phyloP scores from a whole-genome alignment of 2,797 vertebrate species.

The Moxostoma hubbsi region DNA sequence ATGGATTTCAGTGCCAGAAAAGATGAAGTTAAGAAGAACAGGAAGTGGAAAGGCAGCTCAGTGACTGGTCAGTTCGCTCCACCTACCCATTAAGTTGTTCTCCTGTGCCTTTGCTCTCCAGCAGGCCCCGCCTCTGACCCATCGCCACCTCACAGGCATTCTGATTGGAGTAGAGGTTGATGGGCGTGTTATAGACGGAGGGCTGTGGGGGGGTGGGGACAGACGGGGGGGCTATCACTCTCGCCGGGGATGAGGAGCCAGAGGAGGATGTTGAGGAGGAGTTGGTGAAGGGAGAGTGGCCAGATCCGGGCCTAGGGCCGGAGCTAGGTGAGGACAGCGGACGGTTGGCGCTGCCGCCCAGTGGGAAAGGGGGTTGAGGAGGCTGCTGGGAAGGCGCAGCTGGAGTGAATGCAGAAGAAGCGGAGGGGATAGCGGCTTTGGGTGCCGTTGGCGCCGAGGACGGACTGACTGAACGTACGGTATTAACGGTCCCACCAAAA shows the following conservation, averaged over 20 bases:
- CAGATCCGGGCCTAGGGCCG: constrained; percentile 61
- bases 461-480: constrained; percentile 50
- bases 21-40: neutral
- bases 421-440: constrained; percentile 94
- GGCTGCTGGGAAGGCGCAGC: constrained; percentile 77
- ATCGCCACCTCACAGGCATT: constrained; percentile 86
- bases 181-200: constrained; percentile 83
- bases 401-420: constrained; percentile 94
- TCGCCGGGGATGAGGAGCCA: constrained; percentile 76
- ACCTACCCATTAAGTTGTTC: constrained; percentile 93
- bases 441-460: constrained; percentile 70
- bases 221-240: constrained; percentile 75
- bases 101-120: constrained; percentile 83
- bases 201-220: constrained; percentile 86
- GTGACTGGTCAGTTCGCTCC: constrained; percentile 25
- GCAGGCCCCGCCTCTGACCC: constrained; percentile 87
- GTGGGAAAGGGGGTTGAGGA: constrained; percentile 83
- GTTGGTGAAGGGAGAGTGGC: constrained; percentile 71
- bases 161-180: constrained; percentile 82
- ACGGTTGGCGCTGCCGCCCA: constrained; percentile 79
- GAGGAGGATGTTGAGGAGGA: constrained; percentile 78
- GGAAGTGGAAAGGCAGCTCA: neutral
- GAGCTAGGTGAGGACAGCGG: constrained; percentile 66
- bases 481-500: constrained; percentile 79
- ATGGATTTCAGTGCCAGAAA: neutral